Conservation (phyloP, 2,113 vertebrate species). For the Phycodurus eques region DNA sequence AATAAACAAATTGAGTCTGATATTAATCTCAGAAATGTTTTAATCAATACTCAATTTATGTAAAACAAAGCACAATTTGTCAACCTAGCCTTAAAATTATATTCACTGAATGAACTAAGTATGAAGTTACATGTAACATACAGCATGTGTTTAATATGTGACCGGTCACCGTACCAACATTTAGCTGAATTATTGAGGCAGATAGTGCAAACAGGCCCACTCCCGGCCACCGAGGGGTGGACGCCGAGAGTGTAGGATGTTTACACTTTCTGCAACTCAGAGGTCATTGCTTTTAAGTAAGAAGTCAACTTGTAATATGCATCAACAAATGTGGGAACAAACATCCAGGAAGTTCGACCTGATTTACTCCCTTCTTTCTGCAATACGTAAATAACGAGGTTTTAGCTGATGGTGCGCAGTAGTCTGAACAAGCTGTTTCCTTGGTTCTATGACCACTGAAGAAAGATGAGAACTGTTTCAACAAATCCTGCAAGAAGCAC, state of each 20-base stretch:
- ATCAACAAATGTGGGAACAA: neutral
- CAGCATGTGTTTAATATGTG: neutral
- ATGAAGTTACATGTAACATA: neutral
- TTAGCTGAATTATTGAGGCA: constrained; percentile 74
- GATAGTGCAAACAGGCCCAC: constrained; percentile 96
- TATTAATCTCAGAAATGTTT: too few relatives aligned
- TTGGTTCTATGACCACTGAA: constrained; percentile 30
- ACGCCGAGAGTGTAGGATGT: constrained; percentile 99
- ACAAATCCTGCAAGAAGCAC: constrained; percentile 14
- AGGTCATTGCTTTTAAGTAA: constrained; percentile 8
- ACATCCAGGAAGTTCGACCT: neutral
- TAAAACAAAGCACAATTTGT: neutral
- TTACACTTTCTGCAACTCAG: constrained; percentile 90
- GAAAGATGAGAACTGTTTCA: constrained; percentile 22
- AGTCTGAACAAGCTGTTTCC: constrained; percentile 5
- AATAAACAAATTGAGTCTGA: too few relatives aligned
- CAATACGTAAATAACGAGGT: neutral
- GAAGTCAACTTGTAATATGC: neutral
- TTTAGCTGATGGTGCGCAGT: neutral
- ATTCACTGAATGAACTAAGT: neutral
- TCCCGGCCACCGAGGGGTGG: constrained; percentile 87
- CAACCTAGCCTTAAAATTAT: neutral
- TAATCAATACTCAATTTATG: too few relatives aligned
- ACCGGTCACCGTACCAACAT: neutral
- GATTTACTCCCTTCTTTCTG: neutral